phyloP scores from a whole-genome alignment of 1,140 invertebrate species.

The Asobara japonica region DNA sequence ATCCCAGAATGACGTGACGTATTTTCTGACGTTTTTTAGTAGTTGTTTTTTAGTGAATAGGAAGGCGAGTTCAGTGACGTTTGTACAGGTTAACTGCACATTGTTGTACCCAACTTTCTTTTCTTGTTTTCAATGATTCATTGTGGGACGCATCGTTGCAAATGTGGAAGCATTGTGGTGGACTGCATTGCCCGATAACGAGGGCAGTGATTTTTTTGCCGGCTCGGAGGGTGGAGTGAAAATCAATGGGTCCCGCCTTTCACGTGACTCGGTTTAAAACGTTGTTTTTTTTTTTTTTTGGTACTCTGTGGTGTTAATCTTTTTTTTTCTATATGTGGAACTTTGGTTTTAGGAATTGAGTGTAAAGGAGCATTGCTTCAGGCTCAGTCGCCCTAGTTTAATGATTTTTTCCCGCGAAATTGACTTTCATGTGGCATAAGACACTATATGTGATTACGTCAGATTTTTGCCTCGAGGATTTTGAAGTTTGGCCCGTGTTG shows the following conservation, averaged over 20 bases:
- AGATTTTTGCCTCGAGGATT: too few species aligned
- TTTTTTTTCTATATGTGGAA: too few species aligned
- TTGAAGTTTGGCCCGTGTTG: too few species aligned
- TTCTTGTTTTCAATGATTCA: neutral
- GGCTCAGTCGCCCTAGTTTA: too few species aligned
- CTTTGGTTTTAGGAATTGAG: too few species aligned
- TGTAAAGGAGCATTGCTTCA: too few species aligned
- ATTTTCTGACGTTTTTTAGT: too few species aligned
- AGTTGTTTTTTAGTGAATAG: neutral
- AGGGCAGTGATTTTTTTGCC: neutral
- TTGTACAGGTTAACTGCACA: conserved; percentile 4
- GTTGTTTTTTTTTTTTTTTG: conserved; percentile 1
- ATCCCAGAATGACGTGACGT: neutral
- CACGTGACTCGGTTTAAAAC: conserved; percentile 29
- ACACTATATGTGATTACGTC: too few species aligned
- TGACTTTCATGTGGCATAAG: too few species aligned
- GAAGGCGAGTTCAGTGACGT: neutral
- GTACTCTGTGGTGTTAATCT: neutral
- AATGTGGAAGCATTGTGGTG: neutral
- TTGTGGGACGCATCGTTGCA: neutral
- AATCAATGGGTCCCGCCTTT: conserved; percentile 27
- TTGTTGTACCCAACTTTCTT: neutral
- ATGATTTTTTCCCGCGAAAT: too few species aligned
- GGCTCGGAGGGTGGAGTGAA: neutral
- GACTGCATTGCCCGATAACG: neutral